Conservation (phyloP, 37 sponge, comb jelly and placozoan genomes). For the Dysidea cf. avara region DNA sequence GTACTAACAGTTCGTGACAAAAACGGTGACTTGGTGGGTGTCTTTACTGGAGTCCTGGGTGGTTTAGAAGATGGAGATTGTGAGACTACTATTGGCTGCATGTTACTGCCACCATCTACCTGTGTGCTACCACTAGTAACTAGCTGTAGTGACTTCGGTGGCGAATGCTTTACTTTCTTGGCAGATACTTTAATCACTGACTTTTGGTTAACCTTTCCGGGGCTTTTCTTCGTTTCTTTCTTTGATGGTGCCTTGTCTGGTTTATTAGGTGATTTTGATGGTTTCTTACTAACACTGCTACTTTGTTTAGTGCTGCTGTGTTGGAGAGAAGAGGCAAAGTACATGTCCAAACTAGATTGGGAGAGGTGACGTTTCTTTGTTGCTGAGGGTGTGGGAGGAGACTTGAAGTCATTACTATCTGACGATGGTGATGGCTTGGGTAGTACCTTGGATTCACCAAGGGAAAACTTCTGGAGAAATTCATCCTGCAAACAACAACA, state of each 20-base stretch:
- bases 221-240: not conserved
- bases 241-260: too few species aligned
- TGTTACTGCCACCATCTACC: too few species aligned
- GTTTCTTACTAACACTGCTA: too few species aligned
- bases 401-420: too few species aligned
- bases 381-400: constrained; percentile 3
- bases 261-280: too few species aligned
- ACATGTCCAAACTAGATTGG: constrained; percentile 50
- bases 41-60: not conserved
- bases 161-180: not conserved
- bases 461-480: constrained; percentile 46
- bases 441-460: constrained; percentile 33
- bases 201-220: not conserved
- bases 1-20: constrained; percentile 32
- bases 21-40: constrained; percentile 12
- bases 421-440: too few species aligned
- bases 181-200: not conserved
- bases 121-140: too few species aligned
- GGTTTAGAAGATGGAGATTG: too few species aligned
- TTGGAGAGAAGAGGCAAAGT: constrained; percentile 54
- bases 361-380: constrained; percentile 28
- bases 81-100: too few species aligned
- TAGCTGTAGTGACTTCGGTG: not conserved
- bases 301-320: too few species aligned
- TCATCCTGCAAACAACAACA: constrained; percentile 46